Percentiles rank a stretch among this genome's conserved stretches.
Evolutionary conservation across 2,888 invertebrate species (phyloP).

Genomic region (Theretra japonica): DNA sequence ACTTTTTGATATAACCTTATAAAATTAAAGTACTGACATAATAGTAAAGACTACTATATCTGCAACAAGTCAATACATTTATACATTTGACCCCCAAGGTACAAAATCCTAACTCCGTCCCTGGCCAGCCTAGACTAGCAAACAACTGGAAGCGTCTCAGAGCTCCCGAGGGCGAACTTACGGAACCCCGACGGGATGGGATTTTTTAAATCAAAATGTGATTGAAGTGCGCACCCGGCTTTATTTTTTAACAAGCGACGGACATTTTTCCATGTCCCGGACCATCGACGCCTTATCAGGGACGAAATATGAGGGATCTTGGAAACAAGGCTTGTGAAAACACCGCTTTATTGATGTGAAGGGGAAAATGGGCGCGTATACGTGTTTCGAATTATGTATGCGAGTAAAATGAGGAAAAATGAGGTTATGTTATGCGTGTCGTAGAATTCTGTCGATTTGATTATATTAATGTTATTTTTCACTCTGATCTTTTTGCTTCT

Average conservation of each 20-base stretch:
- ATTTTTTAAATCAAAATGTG: conserved; percentile 33
- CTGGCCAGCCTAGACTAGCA: conserved; percentile 21
- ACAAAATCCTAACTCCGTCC: conserved; percentile 11
- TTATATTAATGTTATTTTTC: too few relatives aligned
- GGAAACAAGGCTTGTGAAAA: not conserved
- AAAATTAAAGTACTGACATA: too few relatives aligned
- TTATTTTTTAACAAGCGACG: conserved; percentile 29
- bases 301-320: conserved; percentile 1
- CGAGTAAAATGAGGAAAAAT: too few relatives aligned
- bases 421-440: too few relatives aligned
- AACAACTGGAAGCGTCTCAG: conserved; percentile 24
- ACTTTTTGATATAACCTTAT: too few relatives aligned
- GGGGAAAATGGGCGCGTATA: not conserved
- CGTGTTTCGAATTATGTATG: too few relatives aligned
- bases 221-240: conserved; percentile 29
- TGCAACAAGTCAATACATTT: too few relatives aligned
- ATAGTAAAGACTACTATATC: not conserved
- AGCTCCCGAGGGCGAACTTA: conserved; percentile 21
- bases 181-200: conserved; percentile 16
- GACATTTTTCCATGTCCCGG: conserved; percentile 29
- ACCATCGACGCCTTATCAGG: not conserved
- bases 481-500: too few relatives aligned
- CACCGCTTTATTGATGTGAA: conserved; percentile 6
- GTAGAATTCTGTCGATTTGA: too few relatives aligned
- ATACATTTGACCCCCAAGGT: not conserved